These are phyloP conservation scores for Lucilia cuprina DNA, from an alignment of 1,140 invertebrate genomes.

Conservation along the genomic window DNA sequence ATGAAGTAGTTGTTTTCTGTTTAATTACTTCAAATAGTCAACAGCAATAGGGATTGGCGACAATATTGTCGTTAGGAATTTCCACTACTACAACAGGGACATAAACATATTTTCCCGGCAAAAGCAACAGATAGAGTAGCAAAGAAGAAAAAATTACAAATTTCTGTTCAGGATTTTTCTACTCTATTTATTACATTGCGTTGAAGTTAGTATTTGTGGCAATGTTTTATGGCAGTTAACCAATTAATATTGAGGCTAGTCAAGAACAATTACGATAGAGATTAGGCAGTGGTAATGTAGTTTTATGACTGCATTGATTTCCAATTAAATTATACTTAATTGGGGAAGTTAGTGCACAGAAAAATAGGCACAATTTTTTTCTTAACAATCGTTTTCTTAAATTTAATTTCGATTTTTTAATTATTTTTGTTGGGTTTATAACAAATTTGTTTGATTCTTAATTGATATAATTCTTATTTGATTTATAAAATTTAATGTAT, in stretches of 20 bases:
- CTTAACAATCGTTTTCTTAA: no score
- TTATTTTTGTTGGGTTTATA: no score
- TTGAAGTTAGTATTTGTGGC: neutral
- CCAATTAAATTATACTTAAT: no score
- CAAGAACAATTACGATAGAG: no score
- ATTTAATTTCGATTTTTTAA: no score
- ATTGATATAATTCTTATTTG: no score
- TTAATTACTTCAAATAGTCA: slow-evolving; percentile 29
- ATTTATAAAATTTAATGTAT: no score
- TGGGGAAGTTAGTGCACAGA: no score
- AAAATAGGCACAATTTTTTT: no score
- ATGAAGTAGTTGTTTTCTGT: neutral
- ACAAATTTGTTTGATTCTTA: no score
- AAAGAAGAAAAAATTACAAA: neutral
- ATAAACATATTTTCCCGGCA: neutral
- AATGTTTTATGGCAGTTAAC: neutral
- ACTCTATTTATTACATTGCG: neutral
- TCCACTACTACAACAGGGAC: neutral
- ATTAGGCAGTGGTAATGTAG: no score
- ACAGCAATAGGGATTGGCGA: neutral
- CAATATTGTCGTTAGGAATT: neutral
- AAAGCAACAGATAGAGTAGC: neutral
- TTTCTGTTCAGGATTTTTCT: neutral
- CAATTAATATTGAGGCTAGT: neutral
- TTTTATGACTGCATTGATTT: neutral